Evolutionary conservation across 2,888 invertebrate species (phyloP), one percentile per base, ranked within the genome.

Genomic region (Penaeus monodon): DNA sequence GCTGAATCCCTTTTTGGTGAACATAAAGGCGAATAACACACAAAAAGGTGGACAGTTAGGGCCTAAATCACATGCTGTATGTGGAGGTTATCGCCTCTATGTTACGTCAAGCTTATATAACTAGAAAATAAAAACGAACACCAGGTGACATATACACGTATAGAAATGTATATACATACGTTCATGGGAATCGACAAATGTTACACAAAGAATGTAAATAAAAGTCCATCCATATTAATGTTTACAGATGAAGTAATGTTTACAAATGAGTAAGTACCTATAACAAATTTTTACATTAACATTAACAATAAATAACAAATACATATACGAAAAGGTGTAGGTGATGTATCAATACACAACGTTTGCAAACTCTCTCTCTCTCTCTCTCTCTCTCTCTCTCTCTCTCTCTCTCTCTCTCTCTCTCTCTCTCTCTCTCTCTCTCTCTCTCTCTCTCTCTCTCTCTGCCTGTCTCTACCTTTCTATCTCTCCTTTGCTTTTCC

Each of bases 341-440:
- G 33, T 38, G 33, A 38, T 38, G 33, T 38, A 38, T 38, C 6
- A 38, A 38, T 38, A 38, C 33, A 38, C 1, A 38, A 38, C 33
- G 33, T 38, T 38, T 38, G 33, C 33, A 17, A 24, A 20, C 63
- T 0, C 7, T 20, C 65, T 20, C 44, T 22, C 78, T 22, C 27
- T 17, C 57, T 49, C 10, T 64, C 68, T 24, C 78, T 38, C 77
- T 27, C 66, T 64, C 84, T 49, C 68, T 44, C 78, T 4, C 68
- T 27, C 74, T 29, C 33, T 20, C 22, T 68, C 68, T 68, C 68
- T 17, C 22, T 68, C 68, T 68, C 68, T 20, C 68, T 68, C 68
- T 68, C 68, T 20, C 68, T 68, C 68, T 17, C 68, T 17, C 22
- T 17, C 22, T 20, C 68, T 20, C 22, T 68, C 68, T 68, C 68